Evolutionary conservation across 1,140 invertebrate species (phyloP).

Genomic region (Gryllus bimaculatus): DNA sequence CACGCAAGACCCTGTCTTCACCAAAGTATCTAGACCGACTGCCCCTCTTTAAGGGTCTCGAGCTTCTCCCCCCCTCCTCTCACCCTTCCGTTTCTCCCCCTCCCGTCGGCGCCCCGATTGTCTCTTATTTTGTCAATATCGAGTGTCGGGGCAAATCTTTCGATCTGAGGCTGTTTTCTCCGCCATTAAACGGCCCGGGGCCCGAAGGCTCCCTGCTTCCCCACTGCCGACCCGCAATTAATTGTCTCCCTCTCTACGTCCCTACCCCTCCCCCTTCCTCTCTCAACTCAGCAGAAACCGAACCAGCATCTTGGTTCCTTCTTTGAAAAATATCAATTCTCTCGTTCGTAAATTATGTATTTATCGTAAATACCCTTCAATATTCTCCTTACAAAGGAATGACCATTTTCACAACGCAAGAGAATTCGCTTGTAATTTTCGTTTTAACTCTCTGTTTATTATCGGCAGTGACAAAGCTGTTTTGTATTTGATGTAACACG

Average conservation of each 20-base stretch:
- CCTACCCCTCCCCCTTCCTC: background rate
- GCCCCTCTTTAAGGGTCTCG: background rate
- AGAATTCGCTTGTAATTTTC: no score
- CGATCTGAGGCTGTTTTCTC: background rate
- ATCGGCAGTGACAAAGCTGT: no score
- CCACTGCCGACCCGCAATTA: background rate
- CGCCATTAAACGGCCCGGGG: background rate
- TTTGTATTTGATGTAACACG: no score
- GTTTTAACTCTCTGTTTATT: no score
- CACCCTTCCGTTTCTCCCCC: background rate
- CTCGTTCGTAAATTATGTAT: background rate
- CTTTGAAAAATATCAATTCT: background rate
- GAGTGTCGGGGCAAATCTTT: background rate
- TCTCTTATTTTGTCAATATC: slow-evolving; percentile 5
- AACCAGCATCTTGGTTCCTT: background rate
- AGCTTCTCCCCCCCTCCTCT: background rate
- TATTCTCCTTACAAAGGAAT: no score
- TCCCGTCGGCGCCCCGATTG: background rate
- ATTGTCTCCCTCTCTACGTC: background rate
- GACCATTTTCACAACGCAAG: no score
- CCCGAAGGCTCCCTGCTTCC: background rate
- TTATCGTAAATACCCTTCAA: background rate
- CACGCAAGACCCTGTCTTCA: no score
- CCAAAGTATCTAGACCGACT: background rate
- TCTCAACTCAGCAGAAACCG: background rate